These are phyloP conservation scores for Ammospiza nelsoni DNA, from an alignment of 2,113 vertebrate species.

Conservation along the genomic window DNA sequence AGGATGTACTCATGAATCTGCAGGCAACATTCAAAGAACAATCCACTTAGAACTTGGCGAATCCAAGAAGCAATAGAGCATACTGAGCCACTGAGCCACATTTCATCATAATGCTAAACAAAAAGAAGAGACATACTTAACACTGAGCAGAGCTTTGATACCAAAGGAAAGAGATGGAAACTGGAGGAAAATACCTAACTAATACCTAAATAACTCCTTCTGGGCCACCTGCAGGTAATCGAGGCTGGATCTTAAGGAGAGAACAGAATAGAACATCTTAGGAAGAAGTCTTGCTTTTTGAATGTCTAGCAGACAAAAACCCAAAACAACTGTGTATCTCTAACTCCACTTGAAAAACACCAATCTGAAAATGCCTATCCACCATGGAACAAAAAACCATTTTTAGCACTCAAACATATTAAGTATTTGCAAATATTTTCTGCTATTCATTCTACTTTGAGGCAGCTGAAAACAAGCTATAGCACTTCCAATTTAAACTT, in stretches of 20 bases:
- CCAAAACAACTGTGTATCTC: background rate
- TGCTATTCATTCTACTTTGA: background rate
- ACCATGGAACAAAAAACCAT: background rate
- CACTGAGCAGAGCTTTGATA: background rate
- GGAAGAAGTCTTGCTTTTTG: background rate
- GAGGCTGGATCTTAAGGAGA: background rate
- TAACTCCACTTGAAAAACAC: background rate
- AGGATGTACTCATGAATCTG: conserved; percentile 13
- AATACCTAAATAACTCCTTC: background rate
- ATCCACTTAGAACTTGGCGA: background rate
- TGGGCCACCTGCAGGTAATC: background rate
- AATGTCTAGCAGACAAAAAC: background rate
- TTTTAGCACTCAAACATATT: background rate
- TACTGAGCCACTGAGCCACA: background rate
- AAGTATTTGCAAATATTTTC: background rate
- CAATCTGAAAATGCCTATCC: background rate
- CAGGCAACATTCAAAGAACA: background rate
- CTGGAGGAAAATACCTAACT: background rate
- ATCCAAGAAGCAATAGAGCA: conserved; percentile 5
- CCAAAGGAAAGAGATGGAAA: background rate
- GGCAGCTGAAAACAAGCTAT: background rate
- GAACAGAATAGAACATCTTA: background rate
- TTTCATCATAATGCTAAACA: background rate
- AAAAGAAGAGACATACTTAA: background rate
- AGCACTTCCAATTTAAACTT: background rate